A percentile compares a stretch with the other conserved stretches of the same genome.
These are phyloP conservation scores for Uloborus plumipes DNA, from an alignment of 2,888 invertebrate genomes.

Conservation along the genomic window DNA sequence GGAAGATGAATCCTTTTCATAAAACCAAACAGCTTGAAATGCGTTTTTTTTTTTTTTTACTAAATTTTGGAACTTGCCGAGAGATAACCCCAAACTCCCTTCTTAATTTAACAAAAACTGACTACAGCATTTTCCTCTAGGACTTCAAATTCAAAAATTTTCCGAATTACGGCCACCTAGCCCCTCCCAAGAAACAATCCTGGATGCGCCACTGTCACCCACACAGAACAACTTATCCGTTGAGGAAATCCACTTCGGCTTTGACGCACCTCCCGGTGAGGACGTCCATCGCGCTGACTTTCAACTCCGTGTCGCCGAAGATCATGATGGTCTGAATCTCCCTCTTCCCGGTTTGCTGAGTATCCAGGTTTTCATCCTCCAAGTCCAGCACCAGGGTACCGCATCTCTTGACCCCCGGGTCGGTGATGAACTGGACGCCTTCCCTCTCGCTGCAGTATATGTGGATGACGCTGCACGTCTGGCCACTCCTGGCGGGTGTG, in stretches of 20 bases:
- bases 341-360: conserved; percentile 65
- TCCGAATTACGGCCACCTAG: no score
- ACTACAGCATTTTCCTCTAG: no score
- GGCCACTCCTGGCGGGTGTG: conserved; percentile 74
- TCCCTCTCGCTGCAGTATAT: conserved; percentile 74
- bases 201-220: no score
- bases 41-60: no score
- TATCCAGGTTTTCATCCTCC: conserved; percentile 52
- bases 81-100: no score
- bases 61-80: no score
- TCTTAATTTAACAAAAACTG: no score
- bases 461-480: conserved; percentile 74
- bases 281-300: conserved; percentile 74
- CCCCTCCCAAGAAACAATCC: no score
- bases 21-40: no score
- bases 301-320: conserved; percentile 76
- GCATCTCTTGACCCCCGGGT: conserved; percentile 73
- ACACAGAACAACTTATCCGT: conserved; percentile 13
- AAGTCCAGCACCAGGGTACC: conserved; percentile 74
- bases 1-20: no score
- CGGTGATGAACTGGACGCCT: conserved; percentile 74
- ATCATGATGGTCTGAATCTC: conserved; percentile 75
- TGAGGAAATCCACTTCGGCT: conserved; percentile 73
- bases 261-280: conserved; percentile 72
- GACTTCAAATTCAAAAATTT: no score